Evolutionary conservation across 2,888 invertebrate species (phyloP), one percentile per base, ranked within the genome.

Genomic region (Nemotelus pantherinus): DNA sequence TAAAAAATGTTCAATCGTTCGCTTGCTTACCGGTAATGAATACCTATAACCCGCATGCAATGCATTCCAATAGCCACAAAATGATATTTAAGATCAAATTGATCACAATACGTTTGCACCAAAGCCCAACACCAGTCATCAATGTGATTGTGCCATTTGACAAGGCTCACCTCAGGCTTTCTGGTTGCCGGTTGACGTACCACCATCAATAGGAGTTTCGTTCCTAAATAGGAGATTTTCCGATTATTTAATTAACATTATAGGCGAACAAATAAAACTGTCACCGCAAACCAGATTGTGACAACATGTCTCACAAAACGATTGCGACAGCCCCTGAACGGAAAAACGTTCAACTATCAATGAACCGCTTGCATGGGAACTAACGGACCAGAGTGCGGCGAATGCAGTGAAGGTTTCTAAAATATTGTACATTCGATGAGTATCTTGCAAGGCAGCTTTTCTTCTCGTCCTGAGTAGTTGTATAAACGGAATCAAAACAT

Each of bases 191-290:
- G 2, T 2, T 48, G 47, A 58, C 45, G 25, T 10, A 58, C 25
- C 47, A 10, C n/a, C 50, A 41, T 74, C 5, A 43, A 63, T 9
- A 63, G 55, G 74, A 48, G 63, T 60, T 63, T 48, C 9, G 45
- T 65, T 65, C 65, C 57, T 76, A 76, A 76, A 76, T 76, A 55
- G 75, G 47, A 58, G 76, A 64, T 76, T 65, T 76, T 76, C 76
- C 65, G 48, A 76, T 76, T 76, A 76, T 76, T 76, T 76, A 76
- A 76, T 76, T 76, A 76, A 76, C 76, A 76, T 76, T 76, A 76
- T 65, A 76, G 41, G 44, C 44, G 57, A 64, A 76, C 76, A 76
- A 76, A 63, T 76, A 45, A 65, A 76, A 76, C 76, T 65, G 65
- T 65, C 65, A 76, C 64, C 76, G 63, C 76, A 76, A 67, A 65